Percentiles rank a stretch among this genome's conserved stretches.
phyloP scores from a whole-genome alignment of 2,113 vertebrate species.

The Tapirus terrestris region DNA sequence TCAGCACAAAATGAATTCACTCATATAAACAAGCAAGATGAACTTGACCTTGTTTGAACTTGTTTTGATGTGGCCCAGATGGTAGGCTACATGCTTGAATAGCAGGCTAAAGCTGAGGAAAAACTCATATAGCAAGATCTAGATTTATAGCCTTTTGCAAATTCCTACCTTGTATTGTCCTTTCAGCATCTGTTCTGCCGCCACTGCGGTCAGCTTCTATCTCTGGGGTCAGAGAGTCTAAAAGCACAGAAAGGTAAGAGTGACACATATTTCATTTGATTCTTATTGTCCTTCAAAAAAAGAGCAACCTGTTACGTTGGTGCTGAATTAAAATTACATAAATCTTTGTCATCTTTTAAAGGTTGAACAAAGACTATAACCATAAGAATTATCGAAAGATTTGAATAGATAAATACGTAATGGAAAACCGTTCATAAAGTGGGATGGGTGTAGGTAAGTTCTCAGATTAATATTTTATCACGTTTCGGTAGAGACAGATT shows the following conservation, averaged over 20 bases:
- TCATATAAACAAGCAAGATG: constrained; percentile 91
- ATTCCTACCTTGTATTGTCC: constrained; percentile 99
- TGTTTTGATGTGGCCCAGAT: constrained; percentile 98
- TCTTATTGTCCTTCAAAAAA: constrained; percentile 82
- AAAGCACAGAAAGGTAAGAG: constrained; percentile 94
- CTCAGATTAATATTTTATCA: constrained; percentile 4
- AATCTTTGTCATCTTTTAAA: constrained; percentile 85
- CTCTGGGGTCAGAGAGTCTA: constrained; percentile 99
- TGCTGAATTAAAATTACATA: constrained; percentile 86
- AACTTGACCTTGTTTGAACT: constrained; percentile 97
- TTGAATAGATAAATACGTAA: constrained; percentile 79
- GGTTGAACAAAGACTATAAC: constrained; percentile 83
- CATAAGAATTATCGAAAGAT: constrained; percentile 77
- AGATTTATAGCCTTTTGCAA: constrained; percentile 99
- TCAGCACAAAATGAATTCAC: constrained; percentile 87
- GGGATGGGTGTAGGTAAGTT: neutral
- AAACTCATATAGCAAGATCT: constrained; percentile 93
- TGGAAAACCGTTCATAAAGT: neutral
- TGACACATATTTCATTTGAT: constrained; percentile 88
- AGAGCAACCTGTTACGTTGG: constrained; percentile 85
- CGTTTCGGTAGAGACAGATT: constrained; percentile 56
- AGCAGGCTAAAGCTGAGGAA: constrained; percentile 95
- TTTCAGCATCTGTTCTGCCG: constrained; percentile 99
- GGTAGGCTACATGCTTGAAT: constrained; percentile 98
- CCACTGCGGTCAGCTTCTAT: constrained; percentile 99